Evolutionary conservation across 2,113 vertebrate species (phyloP), one percentile per base, ranked within the genome.

Genomic region (Oxygymnocypris stewartii): DNA sequence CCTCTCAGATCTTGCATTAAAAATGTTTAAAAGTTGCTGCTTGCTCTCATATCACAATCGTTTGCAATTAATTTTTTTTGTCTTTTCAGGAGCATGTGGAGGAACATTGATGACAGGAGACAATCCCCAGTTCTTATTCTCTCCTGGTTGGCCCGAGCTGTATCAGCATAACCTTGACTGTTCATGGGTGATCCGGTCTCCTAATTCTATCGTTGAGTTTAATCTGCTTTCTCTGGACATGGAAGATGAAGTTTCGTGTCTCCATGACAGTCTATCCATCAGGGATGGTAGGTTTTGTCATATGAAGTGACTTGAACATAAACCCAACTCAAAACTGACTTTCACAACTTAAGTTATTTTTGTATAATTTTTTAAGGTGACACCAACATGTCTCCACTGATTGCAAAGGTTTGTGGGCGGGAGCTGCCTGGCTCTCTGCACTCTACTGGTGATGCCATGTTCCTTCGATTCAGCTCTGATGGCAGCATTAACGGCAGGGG

Each of bases 391-490:
- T 95, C 97, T 25, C 96, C 94, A 0, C 57, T 94, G 42, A 89
- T 99, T 44, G 94, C 96, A 16, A 95, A 18, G 0, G 25, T 98
- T 23, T 99, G 98, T 90, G 98, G 97, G 63, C 93, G 91, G 84
- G 91, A 96, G n/a, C 54, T 91, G 81, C 97, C 97, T 4, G 96
- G 96, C 9, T 92, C 98, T 31, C 84, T 99, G 86, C 96, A 97
- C 89, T 97, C 98, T 13, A 95, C 96, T n/a, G 96, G 96, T 80
- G 96, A 98, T 51, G 86, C 93, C 6, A 96, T 99, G 97, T 92
- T 93, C 85, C 91, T 99, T 88, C 95, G 83, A 44, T 98, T 99
- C 90, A 89, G 81, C 0, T 95, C 97, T 0, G 97, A 99, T 90
- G 3, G 63, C 89, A 93, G 82, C 42, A 0, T 94, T 28, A 93